These are phyloP conservation scores for Sphaerophoria taeniata DNA, from an alignment of 2,888 invertebrate genomes.

Conservation along the genomic window DNA sequence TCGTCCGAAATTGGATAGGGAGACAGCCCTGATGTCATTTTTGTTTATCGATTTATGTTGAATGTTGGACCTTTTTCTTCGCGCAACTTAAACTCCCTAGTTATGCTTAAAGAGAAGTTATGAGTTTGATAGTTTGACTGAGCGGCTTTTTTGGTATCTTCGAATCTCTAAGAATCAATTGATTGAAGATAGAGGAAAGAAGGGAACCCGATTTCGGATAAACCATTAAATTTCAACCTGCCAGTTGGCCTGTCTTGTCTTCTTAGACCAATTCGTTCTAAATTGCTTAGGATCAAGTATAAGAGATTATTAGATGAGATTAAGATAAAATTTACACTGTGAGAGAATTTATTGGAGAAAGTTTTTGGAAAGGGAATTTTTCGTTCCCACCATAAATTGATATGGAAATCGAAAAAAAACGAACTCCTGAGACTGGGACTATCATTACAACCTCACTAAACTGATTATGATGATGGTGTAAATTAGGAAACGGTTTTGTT, in stretches of 20 bases:
- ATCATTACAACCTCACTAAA: not conserved
- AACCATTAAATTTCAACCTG: slow-evolving; percentile 30
- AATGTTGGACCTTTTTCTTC: too few species aligned
- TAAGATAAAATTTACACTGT: not conserved
- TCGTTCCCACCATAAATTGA: slow-evolving; percentile 8
- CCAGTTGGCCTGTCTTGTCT: not conserved
- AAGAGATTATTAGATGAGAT: slow-evolving; percentile 27
- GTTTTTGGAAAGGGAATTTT: not conserved
- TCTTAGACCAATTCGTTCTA: not conserved
- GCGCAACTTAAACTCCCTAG: too few species aligned
- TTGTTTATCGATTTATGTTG: too few species aligned
- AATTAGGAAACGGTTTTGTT: slow-evolving; percentile 1
- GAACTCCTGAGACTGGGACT: slow-evolving; percentile 21
- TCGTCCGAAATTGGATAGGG: not conserved
- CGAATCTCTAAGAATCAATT: slow-evolving; percentile 7
- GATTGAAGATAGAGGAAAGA: not conserved
- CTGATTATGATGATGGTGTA: slow-evolving; percentile 13
- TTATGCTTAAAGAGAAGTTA: not conserved
- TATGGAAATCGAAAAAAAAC: not conserved
- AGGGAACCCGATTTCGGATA: slow-evolving; percentile 33
- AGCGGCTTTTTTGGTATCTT: slow-evolving; percentile 8
- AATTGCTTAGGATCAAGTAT: not conserved
- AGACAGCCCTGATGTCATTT: not conserved
- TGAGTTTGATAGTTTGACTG: not conserved
- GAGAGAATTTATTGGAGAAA: not conserved